Base-by-base conservation (phyloP, 2,888 invertebrate species). In the Drosophila macrospina region DNA sequence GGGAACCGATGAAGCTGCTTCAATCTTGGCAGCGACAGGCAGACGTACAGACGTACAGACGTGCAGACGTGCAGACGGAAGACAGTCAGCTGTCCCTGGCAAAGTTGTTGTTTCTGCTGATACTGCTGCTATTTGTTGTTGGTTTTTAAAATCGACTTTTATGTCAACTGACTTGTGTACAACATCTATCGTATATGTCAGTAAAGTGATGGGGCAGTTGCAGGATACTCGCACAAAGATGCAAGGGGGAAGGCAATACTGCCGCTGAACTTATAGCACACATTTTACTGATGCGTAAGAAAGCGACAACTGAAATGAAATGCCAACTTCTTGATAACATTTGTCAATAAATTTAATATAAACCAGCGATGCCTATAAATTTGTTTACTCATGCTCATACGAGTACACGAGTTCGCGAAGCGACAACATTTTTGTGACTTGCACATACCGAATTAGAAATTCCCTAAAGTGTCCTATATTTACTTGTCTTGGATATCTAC, bases 271-370 rank as follows among this genome's bases (percentile, higher is more conserved):
- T 85, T 83, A 77, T 80, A 74, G 78, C 71, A 66, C 61, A 84
- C 78, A 86, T 88, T 88, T 74, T 59, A 84, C 88, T 83, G 83
- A 86, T 80, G 66, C 81, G 78, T 80, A 86, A 80, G 86, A 80
- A 80, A 83, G 71, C 77, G 78, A 69, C 77, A 71, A 62, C 65
- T 80, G 84, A 88, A 87, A 88, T 86, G 86, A 74, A 86, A 88
- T 71, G 77, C 76, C 89, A 80, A 69, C 81, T 71, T 65, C 82
- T 63, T 81, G 83, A 87, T 85, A 77, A 71, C 82, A 85, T 86
- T 86, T 84, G 89, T 84, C 89, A 84, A 88, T 89, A 85, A 89
- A 87, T 74, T 87, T 85, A 69, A 85, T 76, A 78, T 57, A 67
- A 80, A 57, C 80, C 78, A 78, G 74, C 64, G 71, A 71, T 68